These are phyloP conservation scores for Leptopilina myrica DNA, from an alignment of 2,888 invertebrate species.

Conservation along the genomic window DNA sequence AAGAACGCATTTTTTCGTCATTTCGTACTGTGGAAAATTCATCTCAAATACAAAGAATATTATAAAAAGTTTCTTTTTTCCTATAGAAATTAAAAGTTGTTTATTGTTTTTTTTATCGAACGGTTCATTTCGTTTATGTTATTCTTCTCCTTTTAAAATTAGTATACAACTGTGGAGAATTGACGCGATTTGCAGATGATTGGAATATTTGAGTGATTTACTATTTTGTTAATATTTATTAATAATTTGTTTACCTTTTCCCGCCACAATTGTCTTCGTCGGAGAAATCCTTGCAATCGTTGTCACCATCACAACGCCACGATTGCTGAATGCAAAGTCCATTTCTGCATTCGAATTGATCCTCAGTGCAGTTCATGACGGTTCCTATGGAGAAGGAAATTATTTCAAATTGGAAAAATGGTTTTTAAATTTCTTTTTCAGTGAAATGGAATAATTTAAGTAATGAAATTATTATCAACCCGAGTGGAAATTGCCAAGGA, in stretches of 20 bases:
- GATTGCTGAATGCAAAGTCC: constrained; percentile 86
- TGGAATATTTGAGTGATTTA: not conserved
- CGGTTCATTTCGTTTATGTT: not conserved
- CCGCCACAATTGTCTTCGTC: constrained; percentile 85
- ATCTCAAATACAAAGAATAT: not conserved
- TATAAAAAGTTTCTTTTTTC: too few species aligned
- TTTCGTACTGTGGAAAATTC: not conserved
- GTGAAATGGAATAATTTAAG: too few species aligned
- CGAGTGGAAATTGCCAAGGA: too few species aligned
- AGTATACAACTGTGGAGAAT: not conserved
- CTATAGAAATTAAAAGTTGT: not conserved
- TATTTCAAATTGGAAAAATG: not conserved
- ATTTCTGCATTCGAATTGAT: constrained; percentile 87
- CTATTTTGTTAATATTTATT: too few species aligned
- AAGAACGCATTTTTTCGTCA: not conserved
- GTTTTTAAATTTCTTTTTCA: not conserved
- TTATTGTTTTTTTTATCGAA: not conserved
- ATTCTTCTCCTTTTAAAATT: not conserved
- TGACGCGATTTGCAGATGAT: not conserved
- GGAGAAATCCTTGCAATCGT: constrained; percentile 89
- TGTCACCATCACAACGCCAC: constrained; percentile 90
- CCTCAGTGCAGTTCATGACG: constrained; percentile 80
- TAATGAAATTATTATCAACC: too few species aligned
- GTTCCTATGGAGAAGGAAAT: constrained; percentile 56
- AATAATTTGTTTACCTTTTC: constrained; percentile 57